Percentiles rank a stretch among this genome's conserved stretches.
Evolutionary conservation across 1,140 invertebrate genomes (phyloP).

Genomic region (Lysiphlebus fabarum): DNA sequence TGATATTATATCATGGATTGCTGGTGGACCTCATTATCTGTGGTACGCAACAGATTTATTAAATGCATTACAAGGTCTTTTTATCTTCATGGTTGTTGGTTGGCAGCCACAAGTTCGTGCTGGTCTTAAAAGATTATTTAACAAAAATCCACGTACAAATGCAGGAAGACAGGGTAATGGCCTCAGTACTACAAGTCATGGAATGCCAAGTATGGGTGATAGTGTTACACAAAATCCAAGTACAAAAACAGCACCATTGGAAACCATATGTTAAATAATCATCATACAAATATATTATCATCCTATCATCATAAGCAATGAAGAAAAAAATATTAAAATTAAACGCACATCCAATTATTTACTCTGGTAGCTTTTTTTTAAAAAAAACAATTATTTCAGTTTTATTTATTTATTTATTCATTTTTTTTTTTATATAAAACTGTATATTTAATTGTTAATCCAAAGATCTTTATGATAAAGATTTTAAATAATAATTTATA

Average conservation of each 20-base stretch:
- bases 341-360: too few relatives aligned
- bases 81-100: slow-evolving; percentile 84
- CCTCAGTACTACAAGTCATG: slow-evolving; percentile 66
- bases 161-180: slow-evolving; percentile 55
- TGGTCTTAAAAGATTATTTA: slow-evolving; percentile 65
- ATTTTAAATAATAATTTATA: too few relatives aligned
- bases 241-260: slow-evolving; percentile 60
- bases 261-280: slow-evolving; percentile 56
- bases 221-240: slow-evolving; percentile 70
- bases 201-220: slow-evolving; percentile 72
- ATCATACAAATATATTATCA: not conserved
- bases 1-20: slow-evolving; percentile 72
- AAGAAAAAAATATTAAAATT: too few relatives aligned
- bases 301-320: too few relatives aligned
- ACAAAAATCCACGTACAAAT: slow-evolving; percentile 57
- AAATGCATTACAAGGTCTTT: slow-evolving; percentile 81
- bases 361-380: too few relatives aligned
- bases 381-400: too few relatives aligned
- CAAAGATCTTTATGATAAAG: too few relatives aligned
- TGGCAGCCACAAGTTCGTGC: slow-evolving; percentile 80
- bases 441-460: too few relatives aligned
- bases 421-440: too few relatives aligned
- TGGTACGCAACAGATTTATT: slow-evolving; percentile 80
- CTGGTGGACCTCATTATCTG: slow-evolving; percentile 71
- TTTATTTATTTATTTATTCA: too few relatives aligned